A percentile compares a stretch with the other conserved stretches of the same genome.
Conservation (phyloP, 2,113 vertebrate species). For the Leuciscus idus region DNA sequence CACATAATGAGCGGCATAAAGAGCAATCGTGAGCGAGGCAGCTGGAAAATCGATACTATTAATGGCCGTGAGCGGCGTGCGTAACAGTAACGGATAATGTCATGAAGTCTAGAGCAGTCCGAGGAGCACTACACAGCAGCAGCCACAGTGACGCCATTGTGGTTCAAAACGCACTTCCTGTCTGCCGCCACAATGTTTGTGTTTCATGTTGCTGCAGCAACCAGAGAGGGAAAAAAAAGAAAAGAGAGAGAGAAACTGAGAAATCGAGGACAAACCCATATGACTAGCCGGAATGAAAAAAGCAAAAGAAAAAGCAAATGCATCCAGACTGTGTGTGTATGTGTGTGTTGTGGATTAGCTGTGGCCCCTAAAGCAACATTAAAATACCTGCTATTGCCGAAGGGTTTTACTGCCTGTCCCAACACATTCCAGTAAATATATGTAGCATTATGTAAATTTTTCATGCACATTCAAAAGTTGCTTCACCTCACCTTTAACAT, state of each 20-base stretch:
- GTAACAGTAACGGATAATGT: constrained; percentile 71
- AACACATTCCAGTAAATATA: not conserved
- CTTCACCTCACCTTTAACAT: not conserved
- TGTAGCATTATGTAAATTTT: not conserved
- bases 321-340: constrained; percentile 33
- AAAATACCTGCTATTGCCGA: constrained; percentile 4
- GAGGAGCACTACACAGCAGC: constrained; percentile 57
- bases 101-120: constrained; percentile 58
- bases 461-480: not conserved
- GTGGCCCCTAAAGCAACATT: constrained; percentile 17
- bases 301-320: not conserved
- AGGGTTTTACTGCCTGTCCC: not conserved
- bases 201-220: constrained; percentile 77
- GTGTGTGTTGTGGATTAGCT: not conserved
- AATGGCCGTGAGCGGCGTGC: constrained; percentile 68
- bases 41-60: constrained; percentile 78
- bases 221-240: constrained; percentile 61
- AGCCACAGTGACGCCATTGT: constrained; percentile 85
- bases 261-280: constrained; percentile 51
- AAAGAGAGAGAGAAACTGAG: constrained; percentile 33
- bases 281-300: constrained; percentile 35
- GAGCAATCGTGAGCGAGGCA: constrained; percentile 57
- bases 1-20: constrained; percentile 34
- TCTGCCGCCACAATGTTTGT: constrained; percentile 82
- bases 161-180: constrained; percentile 82